phyloP scores from a whole-genome alignment of 2,113 vertebrate species.

The Raja brachyura region DNA sequence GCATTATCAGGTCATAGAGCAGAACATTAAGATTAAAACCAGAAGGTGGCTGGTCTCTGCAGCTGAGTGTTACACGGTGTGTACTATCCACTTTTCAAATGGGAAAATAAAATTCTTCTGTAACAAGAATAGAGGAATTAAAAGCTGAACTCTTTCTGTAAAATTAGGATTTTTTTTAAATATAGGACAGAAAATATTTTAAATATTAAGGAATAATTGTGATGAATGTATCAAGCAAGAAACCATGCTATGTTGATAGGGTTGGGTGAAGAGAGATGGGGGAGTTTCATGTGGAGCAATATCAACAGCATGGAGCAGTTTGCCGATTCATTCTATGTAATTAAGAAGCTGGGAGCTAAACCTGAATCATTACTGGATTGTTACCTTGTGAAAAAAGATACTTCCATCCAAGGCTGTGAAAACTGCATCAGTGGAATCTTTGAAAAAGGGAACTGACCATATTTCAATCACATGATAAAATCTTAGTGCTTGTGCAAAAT shows the following conservation, averaged over 20 bases:
- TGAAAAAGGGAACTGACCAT: not conserved
- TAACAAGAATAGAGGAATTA: not conserved
- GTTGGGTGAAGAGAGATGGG: not conserved
- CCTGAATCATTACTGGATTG: not conserved
- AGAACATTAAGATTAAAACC: not conserved
- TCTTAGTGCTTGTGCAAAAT: slow-evolving; percentile 16
- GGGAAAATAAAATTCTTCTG: not conserved
- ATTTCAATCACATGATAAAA: slow-evolving; percentile 5
- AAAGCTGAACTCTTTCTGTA: not conserved
- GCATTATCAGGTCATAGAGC: not conserved
- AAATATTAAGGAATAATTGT: not conserved
- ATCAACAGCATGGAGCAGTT: not conserved
- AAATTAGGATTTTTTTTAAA: not conserved
- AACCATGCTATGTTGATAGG: not conserved
- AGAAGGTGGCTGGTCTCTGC: not conserved
- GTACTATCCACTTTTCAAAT: not conserved
- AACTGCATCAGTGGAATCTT: slow-evolving; percentile 14
- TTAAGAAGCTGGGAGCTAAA: not conserved
- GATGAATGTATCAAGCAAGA: not conserved
- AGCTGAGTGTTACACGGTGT: not conserved
- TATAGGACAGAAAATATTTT: not conserved
- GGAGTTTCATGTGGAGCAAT: not conserved
- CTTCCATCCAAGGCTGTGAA: not conserved
- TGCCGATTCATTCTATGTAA: not conserved
- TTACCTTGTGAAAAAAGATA: not conserved